These are phyloP conservation scores for Panagrolaimus sp. DNA, from an alignment of 1,140 invertebrate species.

Conservation along the genomic window DNA sequence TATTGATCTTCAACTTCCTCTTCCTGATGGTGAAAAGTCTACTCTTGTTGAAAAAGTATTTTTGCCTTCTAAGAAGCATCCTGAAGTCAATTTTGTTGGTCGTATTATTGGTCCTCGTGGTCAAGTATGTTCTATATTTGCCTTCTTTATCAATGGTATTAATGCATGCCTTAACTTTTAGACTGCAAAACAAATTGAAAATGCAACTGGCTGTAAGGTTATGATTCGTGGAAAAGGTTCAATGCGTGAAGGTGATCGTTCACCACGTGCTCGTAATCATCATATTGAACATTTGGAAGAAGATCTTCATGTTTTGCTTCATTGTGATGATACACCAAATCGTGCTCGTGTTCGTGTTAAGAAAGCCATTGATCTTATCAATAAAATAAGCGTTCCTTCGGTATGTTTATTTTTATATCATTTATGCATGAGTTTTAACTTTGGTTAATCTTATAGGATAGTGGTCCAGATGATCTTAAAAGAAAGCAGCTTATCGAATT, in stretches of 20 bases:
- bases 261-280: conserved; percentile 83
- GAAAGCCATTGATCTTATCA: conserved; percentile 92
- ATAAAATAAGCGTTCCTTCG: conserved; percentile 75
- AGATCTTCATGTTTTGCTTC: conserved; percentile 93
- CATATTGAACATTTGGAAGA: conserved; percentile 99
- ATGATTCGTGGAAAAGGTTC: conserved; percentile 72
- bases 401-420: conserved; percentile 16
- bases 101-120: conserved; percentile 95
- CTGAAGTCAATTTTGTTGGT: conserved; percentile 99
- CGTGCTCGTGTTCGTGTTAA: conserved; percentile 85
- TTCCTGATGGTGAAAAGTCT: conserved; percentile 80
- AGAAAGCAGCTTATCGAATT: conserved; percentile 98
- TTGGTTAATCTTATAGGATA: conserved; percentile 67
- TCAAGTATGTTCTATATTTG: too few species aligned
- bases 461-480: conserved; percentile 97
- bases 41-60: conserved; percentile 96
- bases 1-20: conserved; percentile 84
- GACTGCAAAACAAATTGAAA: conserved; percentile 97
- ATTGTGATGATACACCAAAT: conserved; percentile 95
- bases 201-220: conserved; percentile 98
- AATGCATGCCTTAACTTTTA: too few species aligned
- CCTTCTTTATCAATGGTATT: too few species aligned
- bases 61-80: conserved; percentile 96
- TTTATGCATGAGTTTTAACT: background rate
- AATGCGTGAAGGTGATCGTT: conserved; percentile 57